phyloP scores from a whole-genome alignment of 1,140 invertebrate species.

The Dinoponera quadriceps region DNA sequence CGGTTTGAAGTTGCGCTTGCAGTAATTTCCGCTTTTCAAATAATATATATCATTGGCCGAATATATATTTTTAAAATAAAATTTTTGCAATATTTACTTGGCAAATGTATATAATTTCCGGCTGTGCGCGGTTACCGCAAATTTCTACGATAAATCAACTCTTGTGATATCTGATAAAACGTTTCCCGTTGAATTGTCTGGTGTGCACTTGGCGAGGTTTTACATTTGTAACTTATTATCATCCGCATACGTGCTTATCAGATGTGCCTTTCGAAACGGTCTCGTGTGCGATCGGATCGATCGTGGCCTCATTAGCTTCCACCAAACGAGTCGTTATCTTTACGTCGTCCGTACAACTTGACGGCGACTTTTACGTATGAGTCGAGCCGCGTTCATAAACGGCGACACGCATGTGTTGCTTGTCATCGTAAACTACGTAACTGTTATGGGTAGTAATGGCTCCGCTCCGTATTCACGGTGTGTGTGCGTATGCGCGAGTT shows the following conservation, averaged over 20 bases:
- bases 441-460: conserved; percentile 50
- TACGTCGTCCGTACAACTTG: conserved; percentile 1
- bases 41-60: background rate
- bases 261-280: background rate
- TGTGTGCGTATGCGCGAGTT: background rate
- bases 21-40: background rate
- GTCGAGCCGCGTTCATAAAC: background rate
- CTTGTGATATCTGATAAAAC: background rate
- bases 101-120: too few relatives aligned
- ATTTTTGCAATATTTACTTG: too few relatives aligned
- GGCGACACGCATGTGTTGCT: conserved; percentile 30
- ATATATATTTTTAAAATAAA: background rate
- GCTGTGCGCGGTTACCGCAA: too few relatives aligned
- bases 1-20: background rate
- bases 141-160: too few relatives aligned
- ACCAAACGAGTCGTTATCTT: conserved; percentile 15
- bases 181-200: too few relatives aligned
- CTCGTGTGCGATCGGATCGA: background rate
- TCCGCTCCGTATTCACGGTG: conserved; percentile 25
- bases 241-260: background rate
- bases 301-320: background rate
- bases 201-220: background rate
- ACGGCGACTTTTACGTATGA: conserved; percentile 16
- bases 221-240: conserved; percentile 1
- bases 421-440: conserved; percentile 60